phyloP scores from a whole-genome alignment of 2,113 vertebrate species.

The Motacilla tschutschensis region DNA sequence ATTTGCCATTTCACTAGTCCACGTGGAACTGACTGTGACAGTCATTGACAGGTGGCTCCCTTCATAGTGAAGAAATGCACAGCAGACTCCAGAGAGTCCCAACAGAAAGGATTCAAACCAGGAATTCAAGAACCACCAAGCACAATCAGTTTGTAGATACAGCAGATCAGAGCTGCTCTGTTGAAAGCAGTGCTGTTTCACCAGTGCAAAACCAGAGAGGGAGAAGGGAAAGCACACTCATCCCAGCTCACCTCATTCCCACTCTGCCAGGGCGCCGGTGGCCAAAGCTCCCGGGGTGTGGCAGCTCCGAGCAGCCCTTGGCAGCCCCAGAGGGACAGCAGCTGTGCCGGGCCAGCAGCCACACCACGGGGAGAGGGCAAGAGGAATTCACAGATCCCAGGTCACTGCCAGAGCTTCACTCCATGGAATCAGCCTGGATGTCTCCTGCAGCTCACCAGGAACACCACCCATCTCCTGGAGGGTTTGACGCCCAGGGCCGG shows the following conservation, averaged over 20 bases:
- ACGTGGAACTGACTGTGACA: background rate
- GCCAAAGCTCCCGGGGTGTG: background rate
- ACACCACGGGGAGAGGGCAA: background rate
- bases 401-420: background rate
- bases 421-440: background rate
- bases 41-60: background rate
- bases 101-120: background rate
- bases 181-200: rapidly evolving
- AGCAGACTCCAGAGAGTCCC: background rate
- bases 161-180: background rate
- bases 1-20: background rate
- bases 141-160: background rate
- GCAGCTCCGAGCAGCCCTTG: background rate
- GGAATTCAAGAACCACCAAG: background rate
- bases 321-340: background rate
- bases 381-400: background rate
- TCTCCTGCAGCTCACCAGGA: background rate
- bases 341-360: rapidly evolving
- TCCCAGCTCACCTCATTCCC: background rate
- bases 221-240: background rate
- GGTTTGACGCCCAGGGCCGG: background rate
- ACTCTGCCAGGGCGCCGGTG: background rate
- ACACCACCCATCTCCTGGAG: rapidly evolving
- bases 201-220: background rate
- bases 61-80: background rate